phyloP scores from a whole-genome alignment of 2,888 invertebrate species.

The Phoronis australis region DNA sequence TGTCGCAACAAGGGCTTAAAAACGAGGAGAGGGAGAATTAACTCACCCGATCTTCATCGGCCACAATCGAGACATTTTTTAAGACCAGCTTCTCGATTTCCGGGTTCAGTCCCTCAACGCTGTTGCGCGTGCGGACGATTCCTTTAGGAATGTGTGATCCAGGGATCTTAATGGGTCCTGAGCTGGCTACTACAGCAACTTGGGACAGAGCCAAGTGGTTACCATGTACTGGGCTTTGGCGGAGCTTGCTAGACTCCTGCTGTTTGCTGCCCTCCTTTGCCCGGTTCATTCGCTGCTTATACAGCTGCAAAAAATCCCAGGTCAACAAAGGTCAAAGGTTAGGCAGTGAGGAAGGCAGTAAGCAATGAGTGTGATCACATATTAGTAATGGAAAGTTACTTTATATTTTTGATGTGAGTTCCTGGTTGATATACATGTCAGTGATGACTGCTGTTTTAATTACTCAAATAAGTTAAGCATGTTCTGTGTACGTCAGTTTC shows the following conservation, averaged over 20 bases:
- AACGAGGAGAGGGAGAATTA: no score
- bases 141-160: slow-evolving; percentile 56
- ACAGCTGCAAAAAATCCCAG: slow-evolving; percentile 22
- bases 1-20: no score
- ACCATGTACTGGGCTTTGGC: slow-evolving; percentile 57
- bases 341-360: no score
- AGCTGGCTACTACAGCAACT: slow-evolving; percentile 26
- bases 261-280: slow-evolving; percentile 36
- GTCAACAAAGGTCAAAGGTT: no score
- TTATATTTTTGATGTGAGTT: no score
- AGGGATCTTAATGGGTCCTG: slow-evolving; percentile 58
- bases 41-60: no score
- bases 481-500: no score
- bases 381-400: no score
- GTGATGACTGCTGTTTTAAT: no score
- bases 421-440: no score
- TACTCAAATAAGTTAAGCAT: no score
- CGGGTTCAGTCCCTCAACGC: slow-evolving; percentile 78
- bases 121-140: slow-evolving; percentile 66
- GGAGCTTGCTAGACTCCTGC: slow-evolving; percentile 23
- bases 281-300: slow-evolving; percentile 38
- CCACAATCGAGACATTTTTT: slow-evolving; percentile 31
- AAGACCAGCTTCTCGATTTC: slow-evolving; percentile 75
- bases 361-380: no score
- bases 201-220: slow-evolving; percentile 55